These are phyloP conservation scores for Turritopsis rubra DNA, from an alignment of 30 jellyfish, hydroid and myxozoan genomes.

Conservation along the genomic window DNA sequence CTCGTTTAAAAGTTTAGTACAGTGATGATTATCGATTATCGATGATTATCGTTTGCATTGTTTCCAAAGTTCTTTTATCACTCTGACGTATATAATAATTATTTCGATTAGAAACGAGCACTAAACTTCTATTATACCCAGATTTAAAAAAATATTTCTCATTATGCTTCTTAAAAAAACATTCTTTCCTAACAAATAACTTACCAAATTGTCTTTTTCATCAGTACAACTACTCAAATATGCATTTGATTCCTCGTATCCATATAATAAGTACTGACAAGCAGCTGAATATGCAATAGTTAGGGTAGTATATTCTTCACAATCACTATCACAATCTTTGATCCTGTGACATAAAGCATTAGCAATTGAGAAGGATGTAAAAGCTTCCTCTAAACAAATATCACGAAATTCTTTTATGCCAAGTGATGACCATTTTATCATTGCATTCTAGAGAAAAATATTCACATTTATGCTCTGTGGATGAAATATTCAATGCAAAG, in stretches of 20 bases:
- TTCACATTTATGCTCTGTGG: too few species aligned
- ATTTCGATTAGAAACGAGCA: too few species aligned
- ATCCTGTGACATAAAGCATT: not conserved
- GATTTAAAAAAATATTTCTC: too few species aligned
- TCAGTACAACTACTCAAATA: not conserved
- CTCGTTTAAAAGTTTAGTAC: too few species aligned
- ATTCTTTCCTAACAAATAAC: not conserved
- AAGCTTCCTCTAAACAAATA: not conserved
- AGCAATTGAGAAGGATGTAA: not conserved
- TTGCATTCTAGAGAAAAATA: conserved; percentile 3
- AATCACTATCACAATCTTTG: not conserved
- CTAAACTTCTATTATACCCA: too few species aligned
- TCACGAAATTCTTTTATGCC: not conserved
- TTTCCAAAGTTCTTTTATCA: too few species aligned
- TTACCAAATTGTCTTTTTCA: not conserved
- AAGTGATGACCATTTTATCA: not conserved
- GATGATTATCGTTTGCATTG: too few species aligned
- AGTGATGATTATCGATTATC: too few species aligned
- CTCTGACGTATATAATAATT: too few species aligned
- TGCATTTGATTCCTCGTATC: not conserved
- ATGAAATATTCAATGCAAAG: too few species aligned
- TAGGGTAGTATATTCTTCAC: not conserved
- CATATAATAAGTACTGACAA: not conserved
- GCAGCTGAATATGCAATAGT: not conserved
- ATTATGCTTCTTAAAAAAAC: too few species aligned